Percentiles rank a stretch among this genome's conserved stretches.
Evolutionary conservation across 1,140 invertebrate species (phyloP).

Genomic region (Elymnias hypermnestra): DNA sequence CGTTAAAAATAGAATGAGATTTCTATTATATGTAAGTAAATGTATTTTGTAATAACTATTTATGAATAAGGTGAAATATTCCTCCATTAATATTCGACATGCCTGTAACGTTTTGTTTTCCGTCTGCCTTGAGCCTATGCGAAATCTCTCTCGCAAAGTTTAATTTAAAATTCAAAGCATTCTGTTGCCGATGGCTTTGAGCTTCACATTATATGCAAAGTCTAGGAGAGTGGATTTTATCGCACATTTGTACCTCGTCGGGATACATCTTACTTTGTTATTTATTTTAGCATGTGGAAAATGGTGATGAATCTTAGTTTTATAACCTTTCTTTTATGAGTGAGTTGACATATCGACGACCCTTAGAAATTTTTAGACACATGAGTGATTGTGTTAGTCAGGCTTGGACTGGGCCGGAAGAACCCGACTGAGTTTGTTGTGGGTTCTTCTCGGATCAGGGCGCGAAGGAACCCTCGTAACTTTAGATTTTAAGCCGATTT

Average conservation of each 20-base stretch:
- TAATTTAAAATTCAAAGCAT: conserved; percentile 66
- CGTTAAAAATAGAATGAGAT: too few species aligned
- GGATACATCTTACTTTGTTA: conserved; percentile 1
- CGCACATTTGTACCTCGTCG: neutral
- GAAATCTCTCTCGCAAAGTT: conserved; percentile 52
- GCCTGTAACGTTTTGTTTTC: conserved; percentile 31
- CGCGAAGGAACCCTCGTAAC: too few species aligned
- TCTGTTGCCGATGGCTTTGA: conserved; percentile 38
- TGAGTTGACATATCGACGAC: too few species aligned
- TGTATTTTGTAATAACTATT: too few species aligned
- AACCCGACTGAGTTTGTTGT: too few species aligned
- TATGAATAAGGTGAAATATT: conserved; percentile 10
- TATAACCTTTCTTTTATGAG: too few species aligned
- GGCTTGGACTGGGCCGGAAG: too few species aligned
- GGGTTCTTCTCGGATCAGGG: too few species aligned
- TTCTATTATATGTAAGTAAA: too few species aligned
- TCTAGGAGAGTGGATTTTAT: conserved; percentile 1
- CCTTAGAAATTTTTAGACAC: too few species aligned
- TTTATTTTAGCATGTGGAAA: neutral
- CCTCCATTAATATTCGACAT: conserved; percentile 2
- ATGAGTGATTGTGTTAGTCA: too few species aligned
- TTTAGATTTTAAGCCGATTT: too few species aligned
- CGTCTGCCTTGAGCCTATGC: conserved; percentile 48
- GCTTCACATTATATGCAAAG: conserved; percentile 39
- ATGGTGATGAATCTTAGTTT: neutral